Conservation (phyloP, 1,140 invertebrate species). For the Ganaspis sp. region DNA sequence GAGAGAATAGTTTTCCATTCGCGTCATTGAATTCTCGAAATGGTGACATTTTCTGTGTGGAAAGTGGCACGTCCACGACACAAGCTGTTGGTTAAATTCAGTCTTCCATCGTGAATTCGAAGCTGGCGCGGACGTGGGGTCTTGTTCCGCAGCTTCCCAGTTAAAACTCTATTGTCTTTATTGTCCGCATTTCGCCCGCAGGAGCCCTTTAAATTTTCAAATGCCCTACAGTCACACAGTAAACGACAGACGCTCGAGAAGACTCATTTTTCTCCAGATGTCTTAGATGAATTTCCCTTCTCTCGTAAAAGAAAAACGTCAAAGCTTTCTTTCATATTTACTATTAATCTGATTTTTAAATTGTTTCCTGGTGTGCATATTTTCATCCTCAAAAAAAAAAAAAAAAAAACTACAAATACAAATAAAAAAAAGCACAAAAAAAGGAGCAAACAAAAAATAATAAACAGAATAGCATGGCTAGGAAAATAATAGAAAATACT, state of each 20-base stretch:
- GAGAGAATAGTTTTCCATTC: neutral
- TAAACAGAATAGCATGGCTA: too few species aligned
- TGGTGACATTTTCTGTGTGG: neutral
- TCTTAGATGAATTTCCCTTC: conserved; percentile 4
- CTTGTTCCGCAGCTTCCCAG: neutral
- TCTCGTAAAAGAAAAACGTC: neutral
- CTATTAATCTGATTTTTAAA: neutral
- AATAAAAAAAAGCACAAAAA: too few species aligned
- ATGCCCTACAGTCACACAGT: neutral
- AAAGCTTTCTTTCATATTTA: neutral
- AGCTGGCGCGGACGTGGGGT: conserved; percentile 1
- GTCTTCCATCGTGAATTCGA: neutral
- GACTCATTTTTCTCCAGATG: conserved; percentile 3
- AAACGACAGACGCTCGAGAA: too few species aligned
- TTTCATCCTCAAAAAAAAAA: too few species aligned
- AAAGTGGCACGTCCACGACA: conserved; percentile 3
- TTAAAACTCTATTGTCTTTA: neutral
- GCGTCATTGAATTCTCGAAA: neutral
- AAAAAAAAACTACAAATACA: too few species aligned
- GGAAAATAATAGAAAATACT: too few species aligned
- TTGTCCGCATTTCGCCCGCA: conserved; percentile 7
- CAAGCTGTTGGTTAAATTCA: conserved; percentile 21
- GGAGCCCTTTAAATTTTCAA: conserved; percentile 10
- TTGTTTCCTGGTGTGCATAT: neutral
- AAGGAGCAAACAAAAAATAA: too few species aligned